Conservation (phyloP, 2,113 vertebrate species). For the Brevimyrus niger region DNA sequence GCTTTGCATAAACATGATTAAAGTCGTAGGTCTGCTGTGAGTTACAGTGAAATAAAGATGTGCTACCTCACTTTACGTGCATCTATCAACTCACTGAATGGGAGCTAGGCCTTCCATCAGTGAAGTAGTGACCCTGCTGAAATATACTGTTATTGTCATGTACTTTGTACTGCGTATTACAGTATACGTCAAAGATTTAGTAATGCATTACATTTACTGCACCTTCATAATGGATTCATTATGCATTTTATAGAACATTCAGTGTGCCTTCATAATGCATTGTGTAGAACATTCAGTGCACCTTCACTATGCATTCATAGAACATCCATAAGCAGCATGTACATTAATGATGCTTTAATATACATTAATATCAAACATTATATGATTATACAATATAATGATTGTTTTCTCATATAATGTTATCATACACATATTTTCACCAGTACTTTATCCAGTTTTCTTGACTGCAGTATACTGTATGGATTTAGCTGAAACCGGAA, state of each 20-base stretch:
- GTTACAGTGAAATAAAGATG: neutral
- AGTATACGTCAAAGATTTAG: neutral
- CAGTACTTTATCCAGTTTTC: neutral
- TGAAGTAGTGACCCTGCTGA: neutral
- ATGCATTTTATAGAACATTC: neutral
- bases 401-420: neutral
- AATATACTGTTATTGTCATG: neutral
- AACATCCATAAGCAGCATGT: neutral
- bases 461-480: neutral
- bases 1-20: constrained; percentile 10
- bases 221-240: neutral
- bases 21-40: neutral
- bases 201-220: neutral
- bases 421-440: neutral
- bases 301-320: neutral
- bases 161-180: neutral
- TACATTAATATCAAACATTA: neutral
- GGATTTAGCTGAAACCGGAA: neutral
- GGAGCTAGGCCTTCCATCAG: neutral
- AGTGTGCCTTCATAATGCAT: neutral
- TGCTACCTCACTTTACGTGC: neutral
- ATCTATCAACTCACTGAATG: neutral
- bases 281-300: neutral
- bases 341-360: too few relatives aligned
- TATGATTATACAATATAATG: too few relatives aligned